phyloP scores from a whole-genome alignment of 1,140 invertebrate species.

The Muscidifurax raptorellus region DNA sequence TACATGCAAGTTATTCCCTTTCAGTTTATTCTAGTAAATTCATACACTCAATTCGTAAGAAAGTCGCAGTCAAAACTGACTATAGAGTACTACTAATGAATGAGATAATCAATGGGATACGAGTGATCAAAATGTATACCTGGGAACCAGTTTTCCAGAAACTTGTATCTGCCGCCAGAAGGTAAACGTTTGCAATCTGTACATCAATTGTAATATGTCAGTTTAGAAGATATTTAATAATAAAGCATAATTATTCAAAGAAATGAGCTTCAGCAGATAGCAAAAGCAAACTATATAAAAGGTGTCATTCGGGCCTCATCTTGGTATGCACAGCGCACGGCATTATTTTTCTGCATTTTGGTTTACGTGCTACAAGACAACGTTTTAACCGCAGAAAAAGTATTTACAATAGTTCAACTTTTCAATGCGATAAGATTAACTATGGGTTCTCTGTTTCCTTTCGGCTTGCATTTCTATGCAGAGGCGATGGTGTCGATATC shows the following conservation, averaged over 20 bases:
- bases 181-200: background rate
- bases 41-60: conserved; percentile 70
- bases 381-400: conserved; percentile 80
- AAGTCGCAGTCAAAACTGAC: conserved; percentile 76
- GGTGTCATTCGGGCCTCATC: conserved; percentile 82
- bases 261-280: conserved; percentile 81
- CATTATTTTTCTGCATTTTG: conserved; percentile 84
- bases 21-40: conserved; percentile 73
- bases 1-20: conserved; percentile 12
- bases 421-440: conserved; percentile 83
- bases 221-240: background rate
- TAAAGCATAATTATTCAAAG: conserved; percentile 64
- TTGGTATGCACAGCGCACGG: conserved; percentile 82
- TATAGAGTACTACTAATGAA: conserved; percentile 79
- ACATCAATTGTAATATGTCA: background rate
- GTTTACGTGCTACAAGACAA: conserved; percentile 80
- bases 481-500: conserved; percentile 81
- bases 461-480: conserved; percentile 77
- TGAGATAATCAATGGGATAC: conserved; percentile 80
- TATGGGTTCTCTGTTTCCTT: conserved; percentile 84
- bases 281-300: conserved; percentile 83
- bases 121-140: conserved; percentile 88
- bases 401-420: conserved; percentile 85
- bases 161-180: conserved; percentile 74
- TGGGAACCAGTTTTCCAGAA: conserved; percentile 87